Conservation (phyloP, 2,113 vertebrate species). For the Amazona vittata region DNA sequence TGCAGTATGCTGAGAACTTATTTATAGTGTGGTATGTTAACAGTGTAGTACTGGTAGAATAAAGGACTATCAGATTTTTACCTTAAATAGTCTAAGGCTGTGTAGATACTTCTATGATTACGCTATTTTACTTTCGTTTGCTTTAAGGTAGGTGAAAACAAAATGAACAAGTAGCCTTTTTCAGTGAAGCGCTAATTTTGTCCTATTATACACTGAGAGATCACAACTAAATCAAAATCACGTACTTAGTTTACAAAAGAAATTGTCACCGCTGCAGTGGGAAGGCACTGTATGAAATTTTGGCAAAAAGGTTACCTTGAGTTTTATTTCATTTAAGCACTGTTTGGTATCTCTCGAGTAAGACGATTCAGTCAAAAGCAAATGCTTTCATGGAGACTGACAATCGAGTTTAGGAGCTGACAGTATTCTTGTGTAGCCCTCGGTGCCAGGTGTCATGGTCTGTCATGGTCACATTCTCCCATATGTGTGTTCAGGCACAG, state of each 20-base stretch:
- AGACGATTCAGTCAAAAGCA: not conserved
- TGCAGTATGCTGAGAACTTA: not conserved
- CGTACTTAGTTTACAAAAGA: not conserved
- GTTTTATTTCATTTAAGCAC: conserved; percentile 19
- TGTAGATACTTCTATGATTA: not conserved
- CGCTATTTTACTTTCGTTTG: not conserved
- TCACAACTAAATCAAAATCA: not conserved
- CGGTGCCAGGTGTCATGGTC: not conserved
- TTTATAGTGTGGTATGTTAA: not conserved
- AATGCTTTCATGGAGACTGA: not conserved
- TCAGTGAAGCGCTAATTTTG: not conserved
- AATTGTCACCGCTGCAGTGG: not conserved
- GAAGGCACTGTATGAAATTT: not conserved
- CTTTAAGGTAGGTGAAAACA: not conserved
- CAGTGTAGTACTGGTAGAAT: not conserved
- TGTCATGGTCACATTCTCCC: not conserved
- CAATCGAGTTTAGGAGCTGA: not conserved
- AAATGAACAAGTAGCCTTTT: not conserved
- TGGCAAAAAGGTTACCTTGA: not conserved
- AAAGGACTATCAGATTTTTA: not conserved
- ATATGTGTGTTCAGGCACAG: not conserved
- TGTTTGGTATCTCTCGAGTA: not conserved
- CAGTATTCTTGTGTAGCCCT: not conserved
- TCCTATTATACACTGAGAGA: not conserved
- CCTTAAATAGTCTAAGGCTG: not conserved